Evolutionary conservation across 2,113 vertebrate species (phyloP).

Genomic region (Pelecanoides urinatrix): DNA sequence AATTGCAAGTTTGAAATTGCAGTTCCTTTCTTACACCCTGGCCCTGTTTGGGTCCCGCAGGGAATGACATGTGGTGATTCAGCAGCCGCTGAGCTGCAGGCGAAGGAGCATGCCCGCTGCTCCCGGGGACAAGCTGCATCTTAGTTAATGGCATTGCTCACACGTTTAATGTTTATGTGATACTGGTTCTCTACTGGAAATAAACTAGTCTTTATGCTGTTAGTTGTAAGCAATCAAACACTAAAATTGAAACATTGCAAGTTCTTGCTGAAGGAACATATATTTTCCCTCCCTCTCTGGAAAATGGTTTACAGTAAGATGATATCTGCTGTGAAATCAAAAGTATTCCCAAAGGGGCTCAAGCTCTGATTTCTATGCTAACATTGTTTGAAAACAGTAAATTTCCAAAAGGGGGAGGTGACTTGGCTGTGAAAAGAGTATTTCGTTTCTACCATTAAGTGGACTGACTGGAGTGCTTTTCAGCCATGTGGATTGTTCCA

Average conservation of each 20-base stretch:
- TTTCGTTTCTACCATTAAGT: background rate
- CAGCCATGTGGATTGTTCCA: background rate
- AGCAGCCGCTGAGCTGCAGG: background rate
- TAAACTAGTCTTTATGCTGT: background rate
- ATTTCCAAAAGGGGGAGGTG: background rate
- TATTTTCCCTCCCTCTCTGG: background rate
- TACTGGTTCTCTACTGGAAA: background rate
- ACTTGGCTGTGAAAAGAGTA: background rate
- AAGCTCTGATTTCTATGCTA: background rate
- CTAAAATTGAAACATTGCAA: background rate
- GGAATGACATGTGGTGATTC: background rate
- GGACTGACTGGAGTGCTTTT: background rate
- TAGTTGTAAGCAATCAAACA: background rate
- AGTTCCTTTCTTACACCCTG: background rate
- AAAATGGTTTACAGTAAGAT: background rate
- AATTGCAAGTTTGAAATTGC: background rate
- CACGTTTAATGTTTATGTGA: background rate
- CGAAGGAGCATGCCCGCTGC: background rate
- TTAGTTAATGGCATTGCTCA: background rate
- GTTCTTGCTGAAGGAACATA: background rate
- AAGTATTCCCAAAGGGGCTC: background rate
- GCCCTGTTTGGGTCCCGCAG: background rate
- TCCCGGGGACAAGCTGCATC: fast-evolving
- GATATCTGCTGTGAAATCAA: background rate
- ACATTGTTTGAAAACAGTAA: background rate